Evolutionary conservation across 2,888 invertebrate genomes (phyloP), one percentile per base, ranked within the genome.

Genomic region (Diadromus collaris): DNA sequence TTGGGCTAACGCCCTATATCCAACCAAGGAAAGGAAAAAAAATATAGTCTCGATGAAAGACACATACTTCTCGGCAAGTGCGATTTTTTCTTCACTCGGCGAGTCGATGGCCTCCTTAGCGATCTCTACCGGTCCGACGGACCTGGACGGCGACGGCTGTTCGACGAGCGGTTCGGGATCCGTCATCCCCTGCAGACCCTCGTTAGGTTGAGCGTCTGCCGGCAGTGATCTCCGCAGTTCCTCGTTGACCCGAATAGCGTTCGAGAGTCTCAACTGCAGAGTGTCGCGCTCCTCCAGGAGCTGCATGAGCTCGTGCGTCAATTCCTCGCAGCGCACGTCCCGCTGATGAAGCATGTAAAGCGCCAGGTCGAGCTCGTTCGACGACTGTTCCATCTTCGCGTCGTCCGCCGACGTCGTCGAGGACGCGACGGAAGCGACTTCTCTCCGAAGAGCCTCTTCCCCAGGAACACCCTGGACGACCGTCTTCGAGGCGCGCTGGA

Each of bases 221-320:
- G 77, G 71, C 9, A 76, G 60, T 0, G 76, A 46, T 72, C 81
- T 93, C 88, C 91, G 89, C 76, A 93, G 85, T 24, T 94, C 93
- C 89, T 96, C 97, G 83, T 95, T 94, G 46, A 95, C 93, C 58
- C 97, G 93, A 73, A 97, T 92, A 10, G 96, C 95, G 87, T 96
- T 96, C 0, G 97, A 97, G 7, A 97, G 91, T 82, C 96, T 94
- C 78, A 97, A 90, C 86, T 97, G 97, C 69, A 97, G 90, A 0
- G 96, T 96, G 87, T 97, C 97, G 70, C 97, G 93, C 89, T 97
- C 97, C 89, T 97, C 97, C 61, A 97, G 90, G 60, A 97, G 91
- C 87, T 92, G 95, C 82, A 96, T 96, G 68, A 97, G 91, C 89
- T 97, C 97, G 86, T 96, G 93, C 0, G 97, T 97, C 77, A 97